Percentiles rank a stretch among this genome's conserved stretches.
These are phyloP conservation scores for Tetrapedia diversipes DNA, from an alignment of 2,888 invertebrate species.

Conservation along the genomic window DNA sequence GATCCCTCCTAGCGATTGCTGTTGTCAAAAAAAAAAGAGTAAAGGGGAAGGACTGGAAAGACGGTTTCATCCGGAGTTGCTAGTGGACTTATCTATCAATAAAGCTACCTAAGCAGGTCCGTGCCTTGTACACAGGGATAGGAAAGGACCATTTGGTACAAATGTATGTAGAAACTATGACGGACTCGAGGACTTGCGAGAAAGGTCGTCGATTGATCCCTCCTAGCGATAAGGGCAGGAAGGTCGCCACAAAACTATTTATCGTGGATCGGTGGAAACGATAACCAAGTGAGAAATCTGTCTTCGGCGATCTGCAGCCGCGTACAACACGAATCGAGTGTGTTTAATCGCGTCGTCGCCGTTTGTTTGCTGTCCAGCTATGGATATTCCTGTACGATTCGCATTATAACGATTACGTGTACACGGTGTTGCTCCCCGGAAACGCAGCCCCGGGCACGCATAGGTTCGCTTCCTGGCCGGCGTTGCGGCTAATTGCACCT, in stretches of 20 bases:
- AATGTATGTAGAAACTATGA: too few species aligned
- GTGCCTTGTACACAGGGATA: too few species aligned
- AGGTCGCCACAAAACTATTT: background rate
- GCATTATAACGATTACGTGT: slow-evolving; percentile 36
- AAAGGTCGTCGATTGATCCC: too few species aligned
- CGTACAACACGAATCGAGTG: slow-evolving; percentile 9
- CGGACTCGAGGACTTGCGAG: too few species aligned
- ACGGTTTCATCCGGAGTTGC: too few species aligned
- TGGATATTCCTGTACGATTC: slow-evolving; percentile 41
- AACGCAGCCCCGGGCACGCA: slow-evolving; percentile 50
- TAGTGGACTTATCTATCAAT: too few species aligned
- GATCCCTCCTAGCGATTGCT: too few species aligned
- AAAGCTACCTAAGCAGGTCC: too few species aligned
- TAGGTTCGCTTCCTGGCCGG: slow-evolving; percentile 38
- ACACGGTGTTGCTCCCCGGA: slow-evolving; percentile 32
- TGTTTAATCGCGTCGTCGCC: slow-evolving; percentile 50
- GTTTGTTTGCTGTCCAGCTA: slow-evolving; percentile 47
- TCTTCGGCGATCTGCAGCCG: background rate
- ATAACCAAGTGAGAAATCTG: slow-evolving; percentile 2
- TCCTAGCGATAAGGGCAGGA: too few species aligned
- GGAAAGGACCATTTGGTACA: too few species aligned
- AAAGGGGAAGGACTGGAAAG: too few species aligned
- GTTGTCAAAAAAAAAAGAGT: too few species aligned
- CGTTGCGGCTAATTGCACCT: slow-evolving; percentile 72
- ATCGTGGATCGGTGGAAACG: background rate